Conservation (phyloP, 2,888 invertebrate genomes). For the Diloba caeruleocephala region DNA sequence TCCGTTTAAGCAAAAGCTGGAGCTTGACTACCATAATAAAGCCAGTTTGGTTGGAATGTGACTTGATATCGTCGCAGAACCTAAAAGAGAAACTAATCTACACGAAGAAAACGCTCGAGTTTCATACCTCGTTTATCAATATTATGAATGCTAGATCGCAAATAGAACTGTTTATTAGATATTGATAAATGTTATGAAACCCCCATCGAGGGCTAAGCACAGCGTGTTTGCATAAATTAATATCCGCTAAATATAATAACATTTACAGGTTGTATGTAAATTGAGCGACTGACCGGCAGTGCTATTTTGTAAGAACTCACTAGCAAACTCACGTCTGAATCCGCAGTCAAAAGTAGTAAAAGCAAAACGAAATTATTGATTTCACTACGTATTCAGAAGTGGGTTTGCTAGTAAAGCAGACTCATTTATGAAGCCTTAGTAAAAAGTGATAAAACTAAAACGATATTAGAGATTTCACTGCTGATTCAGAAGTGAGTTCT, state of each 20-base stretch:
- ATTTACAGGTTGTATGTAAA: slow-evolving; percentile 10
- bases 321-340: too few species aligned
- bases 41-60: slow-evolving; percentile 7
- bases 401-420: too few species aligned
- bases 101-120: slow-evolving; percentile 12
- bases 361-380: too few species aligned
- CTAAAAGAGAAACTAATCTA: slow-evolving; percentile 34
- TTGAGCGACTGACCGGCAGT: not conserved
- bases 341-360: too few species aligned
- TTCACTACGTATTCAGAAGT: too few species aligned
- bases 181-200: slow-evolving; percentile 53
- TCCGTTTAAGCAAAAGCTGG: too few species aligned
- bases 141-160: slow-evolving; percentile 36
- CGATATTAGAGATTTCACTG: too few species aligned
- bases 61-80: slow-evolving; percentile 19
- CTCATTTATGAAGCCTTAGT: too few species aligned
- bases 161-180: slow-evolving; percentile 50
- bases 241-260: slow-evolving; percentile 27
- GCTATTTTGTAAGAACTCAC: too few species aligned
- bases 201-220: slow-evolving; percentile 21
- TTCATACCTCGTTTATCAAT: slow-evolving; percentile 44
- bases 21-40: slow-evolving; percentile 4
- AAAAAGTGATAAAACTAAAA: too few species aligned
- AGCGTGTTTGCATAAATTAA: slow-evolving; percentile 42
- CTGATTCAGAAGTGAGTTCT: too few species aligned